These are phyloP conservation scores for Lepidochrysops patricia DNA, from an alignment of 2,888 invertebrate species.

Conservation along the genomic window DNA sequence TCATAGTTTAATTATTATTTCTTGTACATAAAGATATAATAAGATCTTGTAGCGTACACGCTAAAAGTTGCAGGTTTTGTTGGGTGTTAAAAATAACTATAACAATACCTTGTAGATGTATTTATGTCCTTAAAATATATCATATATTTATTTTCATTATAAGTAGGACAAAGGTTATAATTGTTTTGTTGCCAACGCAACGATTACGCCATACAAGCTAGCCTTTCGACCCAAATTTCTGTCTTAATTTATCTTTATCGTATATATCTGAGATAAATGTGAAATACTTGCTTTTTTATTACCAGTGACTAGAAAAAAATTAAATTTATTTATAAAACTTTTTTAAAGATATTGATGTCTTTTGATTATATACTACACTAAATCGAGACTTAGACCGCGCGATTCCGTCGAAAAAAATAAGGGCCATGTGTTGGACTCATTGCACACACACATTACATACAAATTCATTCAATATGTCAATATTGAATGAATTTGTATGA, in stretches of 20 bases:
- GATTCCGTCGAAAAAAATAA: too few relatives aligned
- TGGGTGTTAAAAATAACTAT: constrained; percentile 8
- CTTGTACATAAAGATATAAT: constrained; percentile 51
- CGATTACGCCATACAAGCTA: not conserved
- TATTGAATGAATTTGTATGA: too few relatives aligned
- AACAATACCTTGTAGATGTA: constrained; percentile 1
- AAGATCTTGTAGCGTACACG: not conserved
- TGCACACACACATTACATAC: too few relatives aligned
- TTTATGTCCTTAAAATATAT: not conserved
- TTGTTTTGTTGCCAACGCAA: not conserved
- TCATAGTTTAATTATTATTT: constrained; percentile 52
- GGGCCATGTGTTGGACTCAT: too few relatives aligned
- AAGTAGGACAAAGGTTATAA: not conserved
- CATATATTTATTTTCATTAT: constrained; percentile 10
- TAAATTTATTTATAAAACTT: too few relatives aligned
- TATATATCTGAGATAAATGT: not conserved
- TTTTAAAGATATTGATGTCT: too few relatives aligned
- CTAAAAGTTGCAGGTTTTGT: constrained; percentile 7
- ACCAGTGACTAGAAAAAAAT: not conserved
- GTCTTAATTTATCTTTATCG: not conserved
- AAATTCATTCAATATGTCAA: too few relatives aligned
- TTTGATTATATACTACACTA: too few relatives aligned
- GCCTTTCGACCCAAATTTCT: constrained; percentile 2
- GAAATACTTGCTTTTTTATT: not conserved
- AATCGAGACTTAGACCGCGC: too few relatives aligned